phyloP scores from a whole-genome alignment of 2,888 invertebrate genomes.

The Lycaena phlaeas region DNA sequence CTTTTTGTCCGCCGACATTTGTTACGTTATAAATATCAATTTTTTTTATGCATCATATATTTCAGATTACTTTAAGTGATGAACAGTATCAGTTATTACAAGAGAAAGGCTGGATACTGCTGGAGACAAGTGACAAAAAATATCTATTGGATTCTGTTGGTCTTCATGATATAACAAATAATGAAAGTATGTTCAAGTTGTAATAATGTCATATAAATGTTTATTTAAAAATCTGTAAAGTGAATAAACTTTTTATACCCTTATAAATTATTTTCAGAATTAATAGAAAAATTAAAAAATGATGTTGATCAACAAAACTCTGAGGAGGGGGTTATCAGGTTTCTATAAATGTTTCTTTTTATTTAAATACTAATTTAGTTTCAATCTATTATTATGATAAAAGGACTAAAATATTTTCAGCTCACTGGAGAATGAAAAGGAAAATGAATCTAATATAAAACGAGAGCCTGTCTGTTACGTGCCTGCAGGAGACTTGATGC shows the following conservation, averaged over 20 bases:
- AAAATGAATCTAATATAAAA: background rate
- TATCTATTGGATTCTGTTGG: constrained; percentile 50
- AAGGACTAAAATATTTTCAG: background rate
- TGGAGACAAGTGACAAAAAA: constrained; percentile 48
- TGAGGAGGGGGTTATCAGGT: constrained; percentile 15
- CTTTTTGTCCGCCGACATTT: too few relatives aligned
- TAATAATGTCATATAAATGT: too few relatives aligned
- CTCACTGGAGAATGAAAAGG: background rate
- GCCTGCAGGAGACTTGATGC: background rate
- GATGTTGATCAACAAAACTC: constrained; percentile 22
- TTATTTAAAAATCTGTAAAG: too few relatives aligned
- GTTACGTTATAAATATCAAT: too few relatives aligned
- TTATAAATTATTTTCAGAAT: constrained; percentile 38
- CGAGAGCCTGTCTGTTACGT: background rate
- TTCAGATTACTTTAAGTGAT: constrained; percentile 52
- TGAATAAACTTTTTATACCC: too few relatives aligned
- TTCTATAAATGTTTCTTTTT: background rate
- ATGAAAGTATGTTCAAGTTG: constrained; percentile 37
- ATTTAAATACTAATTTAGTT: background rate
- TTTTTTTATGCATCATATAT: constrained; percentile 11
- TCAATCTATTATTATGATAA: too few relatives aligned
- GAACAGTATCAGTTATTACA: constrained; percentile 51
- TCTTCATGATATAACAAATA: constrained; percentile 51
- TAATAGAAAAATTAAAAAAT: constrained; percentile 39
- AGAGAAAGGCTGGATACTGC: constrained; percentile 56